Evolutionary conservation across 2,797 vertebrate species (phyloP), one percentile per base, ranked within the genome.

Genomic region (Hafferia zeledoni): DNA sequence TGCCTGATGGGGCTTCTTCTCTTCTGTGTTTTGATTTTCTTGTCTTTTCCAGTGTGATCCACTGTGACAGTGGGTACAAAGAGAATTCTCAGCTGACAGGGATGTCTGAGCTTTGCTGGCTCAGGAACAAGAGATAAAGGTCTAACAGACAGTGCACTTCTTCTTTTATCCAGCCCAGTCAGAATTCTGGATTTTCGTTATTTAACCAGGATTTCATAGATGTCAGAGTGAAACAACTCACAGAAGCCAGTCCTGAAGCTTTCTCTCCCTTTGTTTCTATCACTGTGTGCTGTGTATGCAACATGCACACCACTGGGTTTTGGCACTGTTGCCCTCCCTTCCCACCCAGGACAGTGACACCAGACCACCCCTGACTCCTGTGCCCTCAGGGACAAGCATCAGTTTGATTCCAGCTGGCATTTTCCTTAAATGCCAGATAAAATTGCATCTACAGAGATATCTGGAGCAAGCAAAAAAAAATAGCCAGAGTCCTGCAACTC

Each of bases 281-380:
- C n/a, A 16, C 28, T n/a, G 13, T 30, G n/a, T 4, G 5, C 28
- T 78, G 6, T 19, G 37, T 8, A 9, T 64, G 60, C 33, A 41
- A 7, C 12, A 56, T 12, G 19, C 11, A 6, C 25, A 4, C 23
- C 1, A 1, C 4, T 69, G 31, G 49, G 9, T 72, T 9, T 37
- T 46, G 43, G 12, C 43, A 52, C 17, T 1, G 0, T 5, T 76
- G 19, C 14, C 56, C 11, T 59, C 22, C 18, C 9, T n/a, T 43
- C 17, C 28, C 33, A 76, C 11, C 20, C 1, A 2, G 43, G 47
- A 57, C 33, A 46, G 30, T n/a, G 41, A 67, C 24, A 60, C 5
- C 7, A 30, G 37, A 33, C 2, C 15, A 19, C 2, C 2, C 1
- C 16, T 50, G 57, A 4, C 23, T 53, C 19, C 37, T 22, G 18